Conservation (phyloP, 2,113 vertebrate genomes). For the Hippopotamus amphibius region DNA sequence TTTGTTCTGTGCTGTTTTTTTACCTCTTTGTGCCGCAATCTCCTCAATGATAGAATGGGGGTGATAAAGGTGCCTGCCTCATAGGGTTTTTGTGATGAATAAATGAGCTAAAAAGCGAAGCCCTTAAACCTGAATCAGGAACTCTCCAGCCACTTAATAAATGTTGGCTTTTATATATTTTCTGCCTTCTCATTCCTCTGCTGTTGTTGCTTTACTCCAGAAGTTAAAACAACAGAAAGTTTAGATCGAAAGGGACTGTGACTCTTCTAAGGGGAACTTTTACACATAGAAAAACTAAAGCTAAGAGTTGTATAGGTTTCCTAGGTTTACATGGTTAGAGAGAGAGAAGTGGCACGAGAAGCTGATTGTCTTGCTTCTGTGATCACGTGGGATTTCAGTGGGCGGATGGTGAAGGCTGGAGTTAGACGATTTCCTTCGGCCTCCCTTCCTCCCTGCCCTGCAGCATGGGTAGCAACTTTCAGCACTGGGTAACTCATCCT, state of each 20-base stretch:
- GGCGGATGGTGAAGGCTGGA: not conserved
- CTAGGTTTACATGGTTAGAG: not conserved
- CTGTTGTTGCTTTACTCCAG: not conserved
- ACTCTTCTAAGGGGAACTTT: not conserved
- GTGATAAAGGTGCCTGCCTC: not conserved
- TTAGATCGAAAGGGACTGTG: not conserved
- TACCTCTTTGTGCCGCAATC: not conserved
- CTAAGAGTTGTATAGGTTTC: not conserved
- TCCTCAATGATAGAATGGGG: not conserved
- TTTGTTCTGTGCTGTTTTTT: not conserved
- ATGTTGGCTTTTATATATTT: not conserved
- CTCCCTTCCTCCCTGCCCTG: too few species aligned
- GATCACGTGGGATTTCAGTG: not conserved
- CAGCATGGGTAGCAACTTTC: fast-evolving
- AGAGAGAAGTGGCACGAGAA: not conserved
- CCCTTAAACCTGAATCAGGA: not conserved
- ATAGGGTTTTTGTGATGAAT: not conserved
- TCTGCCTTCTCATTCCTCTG: not conserved
- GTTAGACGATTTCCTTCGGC: too few species aligned
- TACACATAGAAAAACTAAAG: not conserved
- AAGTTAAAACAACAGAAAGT: not conserved
- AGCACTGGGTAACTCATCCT: fast-evolving
- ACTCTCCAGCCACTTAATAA: not conserved
- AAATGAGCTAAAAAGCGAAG: not conserved
- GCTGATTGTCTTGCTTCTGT: not conserved